A percentile compares a stretch with the other conserved stretches of the same genome.
Conservation (phyloP, 2,113 vertebrate genomes). For the Guaruba guarouba region DNA sequence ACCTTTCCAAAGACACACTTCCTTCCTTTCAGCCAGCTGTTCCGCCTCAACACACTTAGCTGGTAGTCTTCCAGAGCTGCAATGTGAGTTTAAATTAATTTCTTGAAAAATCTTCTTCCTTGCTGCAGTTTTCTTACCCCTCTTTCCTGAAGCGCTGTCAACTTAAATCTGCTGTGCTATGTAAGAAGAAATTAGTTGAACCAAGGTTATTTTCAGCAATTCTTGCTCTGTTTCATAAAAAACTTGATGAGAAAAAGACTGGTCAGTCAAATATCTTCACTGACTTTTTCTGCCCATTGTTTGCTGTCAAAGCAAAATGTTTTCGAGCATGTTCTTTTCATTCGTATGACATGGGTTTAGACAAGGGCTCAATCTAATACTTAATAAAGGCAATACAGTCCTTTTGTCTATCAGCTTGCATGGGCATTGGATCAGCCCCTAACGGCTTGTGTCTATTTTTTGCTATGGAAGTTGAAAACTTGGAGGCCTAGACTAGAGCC, state of each 20-base stretch:
- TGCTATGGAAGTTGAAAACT: neutral
- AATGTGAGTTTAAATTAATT: neutral
- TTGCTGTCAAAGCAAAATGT: neutral
- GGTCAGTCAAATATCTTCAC: neutral
- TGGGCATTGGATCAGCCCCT: neutral
- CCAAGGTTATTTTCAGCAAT: neutral
- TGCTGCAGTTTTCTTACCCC: neutral
- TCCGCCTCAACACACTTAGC: slow-evolving; percentile 34
- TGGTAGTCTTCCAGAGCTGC: slow-evolving; percentile 33
- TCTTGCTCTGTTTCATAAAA: neutral
- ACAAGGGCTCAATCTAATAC: neutral
- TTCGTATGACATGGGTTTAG: neutral
- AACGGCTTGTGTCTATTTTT: neutral
- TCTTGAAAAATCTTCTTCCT: neutral
- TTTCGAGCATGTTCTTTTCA: neutral
- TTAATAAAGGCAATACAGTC: neutral
- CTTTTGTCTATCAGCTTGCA: neutral
- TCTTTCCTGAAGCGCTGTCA: neutral
- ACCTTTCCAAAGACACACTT: slow-evolving; percentile 52
- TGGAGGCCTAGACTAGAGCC: neutral
- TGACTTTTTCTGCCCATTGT: neutral
- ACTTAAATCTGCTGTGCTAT: neutral
- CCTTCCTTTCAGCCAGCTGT: slow-evolving; percentile 45
- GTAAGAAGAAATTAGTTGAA: neutral
- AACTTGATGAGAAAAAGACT: neutral